These are phyloP conservation scores for Holotrichia oblita DNA, from an alignment of 1,140 invertebrate genomes.

Conservation along the genomic window DNA sequence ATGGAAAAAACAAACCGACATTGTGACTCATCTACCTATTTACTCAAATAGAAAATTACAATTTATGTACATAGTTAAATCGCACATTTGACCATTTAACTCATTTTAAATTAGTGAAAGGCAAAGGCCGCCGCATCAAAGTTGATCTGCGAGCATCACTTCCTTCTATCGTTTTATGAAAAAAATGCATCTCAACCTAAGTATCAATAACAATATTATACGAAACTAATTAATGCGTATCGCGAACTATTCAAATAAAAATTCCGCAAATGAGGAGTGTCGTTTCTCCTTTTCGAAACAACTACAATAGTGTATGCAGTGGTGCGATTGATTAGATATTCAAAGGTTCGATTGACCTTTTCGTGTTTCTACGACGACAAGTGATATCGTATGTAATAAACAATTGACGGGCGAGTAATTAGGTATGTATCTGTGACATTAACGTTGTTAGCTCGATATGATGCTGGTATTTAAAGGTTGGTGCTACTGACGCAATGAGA, in stretches of 20 bases:
- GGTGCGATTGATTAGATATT: slow-evolving; percentile 6
- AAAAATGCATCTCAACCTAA: not conserved
- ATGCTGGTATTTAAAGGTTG: slow-evolving; percentile 6
- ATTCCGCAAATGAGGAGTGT: slow-evolving; percentile 31
- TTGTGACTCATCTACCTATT: no score
- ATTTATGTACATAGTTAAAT: no score
- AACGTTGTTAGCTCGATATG: not conserved
- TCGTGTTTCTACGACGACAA: not conserved
- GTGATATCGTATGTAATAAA: not conserved
- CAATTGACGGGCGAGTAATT: not conserved
- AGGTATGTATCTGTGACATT: slow-evolving; percentile 25
- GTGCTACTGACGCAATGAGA: not conserved
- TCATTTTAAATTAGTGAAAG: no score
- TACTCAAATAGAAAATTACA: no score
- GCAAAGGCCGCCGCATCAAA: not conserved
- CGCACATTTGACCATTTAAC: no score
- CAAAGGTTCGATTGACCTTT: slow-evolving; percentile 18
- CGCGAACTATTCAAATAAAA: slow-evolving; percentile 26
- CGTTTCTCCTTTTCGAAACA: not conserved
- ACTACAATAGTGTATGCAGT: not conserved
- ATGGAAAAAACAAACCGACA: no score
- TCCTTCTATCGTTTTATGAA: not conserved
- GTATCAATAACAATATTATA: not conserved
- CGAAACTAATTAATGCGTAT: slow-evolving; percentile 14
- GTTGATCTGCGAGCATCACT: not conserved